Base-by-base conservation (phyloP, 2,797 vertebrate genomes). In the Columba guinea region DNA sequence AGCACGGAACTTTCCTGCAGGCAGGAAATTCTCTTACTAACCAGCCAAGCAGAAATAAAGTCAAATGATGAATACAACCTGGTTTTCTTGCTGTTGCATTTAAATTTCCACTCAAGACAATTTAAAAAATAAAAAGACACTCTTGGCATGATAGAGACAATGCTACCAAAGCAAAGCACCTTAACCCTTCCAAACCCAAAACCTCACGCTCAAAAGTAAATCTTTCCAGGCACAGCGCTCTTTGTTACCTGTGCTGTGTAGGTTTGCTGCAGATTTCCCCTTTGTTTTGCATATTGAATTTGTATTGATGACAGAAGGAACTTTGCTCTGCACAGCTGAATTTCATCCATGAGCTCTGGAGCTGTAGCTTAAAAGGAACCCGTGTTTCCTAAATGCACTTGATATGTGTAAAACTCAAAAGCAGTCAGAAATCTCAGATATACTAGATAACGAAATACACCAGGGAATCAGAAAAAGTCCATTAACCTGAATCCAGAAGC, bases 21-120 rank as follows among this genome's bases (percentile, higher is more conserved):
- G 55, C 53, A 91, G 86, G 71, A 95, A 95, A 85, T 87, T 87
- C 77, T 90, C 63, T 87, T 70, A 8, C 27, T 84, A 83, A 82
- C 56, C 73, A 74, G 76, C 19, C 27, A 48, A 94, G 15, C 2
- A 90, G 81, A 94, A 96, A 90, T 77, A 64, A 89, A 94, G 51
- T 80, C 49, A 84, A 80, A 71, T 87, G 78, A 86, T 80, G 56
- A 81, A 51, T 84, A 20, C 48, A 91, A 80, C 58, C 78, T 71
- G 69, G 22, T 71, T 93, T 93, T 88, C 46, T 93, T 78, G 9
- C 34, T 52, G 28, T 53, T 91, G 64, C 37, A 44, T 62, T 84
- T 80, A 83, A 46, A 82, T 90, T 91, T 89, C 68, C 77, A 94
- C 27, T 8, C 13, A 56, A 92, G 58, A 69, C 23, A 87, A 71